phyloP scores from a whole-genome alignment of 2,113 vertebrate species.

The Coturnix japonica region DNA sequence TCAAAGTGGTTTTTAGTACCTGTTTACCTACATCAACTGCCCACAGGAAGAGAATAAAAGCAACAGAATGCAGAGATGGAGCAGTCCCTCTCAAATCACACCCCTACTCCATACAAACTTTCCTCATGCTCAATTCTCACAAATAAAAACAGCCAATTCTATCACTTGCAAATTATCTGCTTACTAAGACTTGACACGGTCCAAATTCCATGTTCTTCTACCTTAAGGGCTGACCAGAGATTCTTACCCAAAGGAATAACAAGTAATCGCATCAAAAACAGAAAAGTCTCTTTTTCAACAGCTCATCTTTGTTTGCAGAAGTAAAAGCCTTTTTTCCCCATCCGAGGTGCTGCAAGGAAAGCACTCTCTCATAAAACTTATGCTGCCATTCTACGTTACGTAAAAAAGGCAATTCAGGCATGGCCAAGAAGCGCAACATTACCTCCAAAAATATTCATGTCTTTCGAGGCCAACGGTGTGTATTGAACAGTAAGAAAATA shows the following conservation, averaged over 20 bases:
- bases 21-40: background rate
- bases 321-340: background rate
- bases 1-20: fast-evolving
- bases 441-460: background rate
- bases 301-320: background rate
- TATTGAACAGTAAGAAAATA: background rate
- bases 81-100: background rate
- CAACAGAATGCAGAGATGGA: background rate
- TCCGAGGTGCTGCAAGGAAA: background rate
- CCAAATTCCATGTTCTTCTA: background rate
- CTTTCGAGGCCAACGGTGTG: fast-evolving
- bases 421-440: background rate
- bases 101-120: background rate
- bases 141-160: background rate
- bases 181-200: background rate
- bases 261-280: background rate
- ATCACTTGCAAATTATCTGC: background rate
- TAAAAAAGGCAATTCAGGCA: background rate
- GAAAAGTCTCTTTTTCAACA: background rate
- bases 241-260: background rate
- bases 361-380: background rate
- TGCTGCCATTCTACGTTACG: background rate
- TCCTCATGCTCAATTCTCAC: background rate
- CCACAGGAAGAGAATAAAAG: background rate
- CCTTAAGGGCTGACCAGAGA: background rate